Evolutionary conservation across 2,113 vertebrate species (phyloP).

Genomic region (Triplophysa dalaica): DNA sequence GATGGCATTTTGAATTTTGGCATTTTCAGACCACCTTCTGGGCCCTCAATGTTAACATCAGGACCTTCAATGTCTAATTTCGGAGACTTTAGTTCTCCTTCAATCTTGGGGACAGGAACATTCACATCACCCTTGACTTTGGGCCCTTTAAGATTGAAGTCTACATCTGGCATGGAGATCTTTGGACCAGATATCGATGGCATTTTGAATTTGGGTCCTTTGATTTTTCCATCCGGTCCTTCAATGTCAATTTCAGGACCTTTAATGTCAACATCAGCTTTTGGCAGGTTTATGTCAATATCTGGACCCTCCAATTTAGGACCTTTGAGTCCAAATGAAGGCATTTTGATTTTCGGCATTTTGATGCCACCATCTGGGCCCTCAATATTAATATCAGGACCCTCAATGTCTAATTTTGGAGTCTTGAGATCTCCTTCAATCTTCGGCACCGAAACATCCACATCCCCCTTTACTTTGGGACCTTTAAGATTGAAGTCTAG

Average conservation of each 20-base stretch:
- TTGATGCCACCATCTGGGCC: constrained; percentile 23
- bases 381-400: too few species aligned
- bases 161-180: neutral
- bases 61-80: neutral
- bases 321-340: constrained; percentile 5
- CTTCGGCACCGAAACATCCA: neutral
- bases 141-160: neutral
- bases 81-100: constrained; percentile 68
- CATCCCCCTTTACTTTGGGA: neutral
- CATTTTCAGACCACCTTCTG: constrained; percentile 24
- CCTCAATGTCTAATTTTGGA: constrained; percentile 47
- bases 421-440: constrained; percentile 64
- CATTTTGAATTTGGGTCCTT: constrained; percentile 54
- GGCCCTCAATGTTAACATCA: neutral
- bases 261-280: constrained; percentile 6
- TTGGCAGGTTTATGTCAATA: constrained; percentile 8
- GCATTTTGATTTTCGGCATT: constrained; percentile 28
- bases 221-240: constrained; percentile 60
- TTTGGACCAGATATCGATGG: neutral
- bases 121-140: neutral
- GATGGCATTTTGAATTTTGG: constrained; percentile 26
- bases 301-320: constrained; percentile 22
- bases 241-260: constrained; percentile 28
- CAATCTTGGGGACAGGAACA: neutral
- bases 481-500: neutral